Percentiles rank a stretch among this genome's conserved stretches.
Evolutionary conservation across 2,888 invertebrate genomes (phyloP).

Genomic region (Steinernema scapterisci): DNA sequence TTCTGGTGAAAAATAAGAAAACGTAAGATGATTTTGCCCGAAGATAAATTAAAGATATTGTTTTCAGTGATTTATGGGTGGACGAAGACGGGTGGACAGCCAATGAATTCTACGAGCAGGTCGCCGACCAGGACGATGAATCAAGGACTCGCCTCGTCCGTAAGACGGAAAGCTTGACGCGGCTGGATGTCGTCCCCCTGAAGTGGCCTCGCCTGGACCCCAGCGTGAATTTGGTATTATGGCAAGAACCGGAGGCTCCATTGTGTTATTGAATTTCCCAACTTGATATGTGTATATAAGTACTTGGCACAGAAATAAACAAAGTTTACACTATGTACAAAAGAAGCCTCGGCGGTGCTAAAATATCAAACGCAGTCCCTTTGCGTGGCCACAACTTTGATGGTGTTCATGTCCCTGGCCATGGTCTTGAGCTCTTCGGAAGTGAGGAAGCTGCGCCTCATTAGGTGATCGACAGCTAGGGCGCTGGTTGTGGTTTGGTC

Average conservation of each 20-base stretch:
- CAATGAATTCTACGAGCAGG: neutral
- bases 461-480: conserved; percentile 2
- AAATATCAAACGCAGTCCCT: conserved; percentile 1
- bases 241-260: neutral
- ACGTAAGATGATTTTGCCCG: neutral
- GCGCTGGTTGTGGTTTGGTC: conserved; percentile 14
- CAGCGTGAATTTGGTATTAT: neutral
- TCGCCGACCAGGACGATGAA: neutral
- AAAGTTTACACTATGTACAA: neutral
- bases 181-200: neutral
- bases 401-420: neutral
- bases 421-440: conserved; percentile 17
- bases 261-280: neutral
- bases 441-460: conserved; percentile 12
- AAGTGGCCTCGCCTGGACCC: neutral
- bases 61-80: neutral
- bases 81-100: neutral
- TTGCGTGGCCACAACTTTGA: neutral
- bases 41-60: neutral
- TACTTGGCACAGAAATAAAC: neutral
- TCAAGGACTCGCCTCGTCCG: conserved; percentile 5
- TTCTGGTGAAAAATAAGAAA: conserved; percentile 15
- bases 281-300: neutral
- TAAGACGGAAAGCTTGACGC: neutral
- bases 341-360: neutral